Evolutionary conservation across 2,888 invertebrate genomes (phyloP).

Genomic region (Trissolcus brochymenae): DNA sequence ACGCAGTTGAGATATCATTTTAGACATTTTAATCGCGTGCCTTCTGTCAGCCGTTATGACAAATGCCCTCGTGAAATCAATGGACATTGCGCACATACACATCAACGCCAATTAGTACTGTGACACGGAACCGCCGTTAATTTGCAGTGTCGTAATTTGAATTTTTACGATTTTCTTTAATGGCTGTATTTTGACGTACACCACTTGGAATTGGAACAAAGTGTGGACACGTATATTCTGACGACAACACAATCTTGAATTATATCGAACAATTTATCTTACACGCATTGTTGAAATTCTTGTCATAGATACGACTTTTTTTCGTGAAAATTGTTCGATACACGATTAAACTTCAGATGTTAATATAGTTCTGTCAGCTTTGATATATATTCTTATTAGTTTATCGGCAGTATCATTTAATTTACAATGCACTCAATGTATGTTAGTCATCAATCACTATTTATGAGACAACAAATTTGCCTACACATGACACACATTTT

Average conservation of each 20-base stretch:
- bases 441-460: conserved; percentile 30
- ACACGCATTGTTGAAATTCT: no score
- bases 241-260: no score
- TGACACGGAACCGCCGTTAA: background rate
- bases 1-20: conserved; percentile 37
- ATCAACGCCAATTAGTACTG: conserved; percentile 44
- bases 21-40: conserved; percentile 52
- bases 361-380: conserved; percentile 17
- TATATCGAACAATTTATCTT: no score
- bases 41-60: conserved; percentile 42
- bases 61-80: conserved; percentile 44
- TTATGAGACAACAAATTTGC: conserved; percentile 1
- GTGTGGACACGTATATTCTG: no score
- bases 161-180: no score
- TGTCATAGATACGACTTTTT: no score
- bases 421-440: conserved; percentile 11
- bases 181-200: no score
- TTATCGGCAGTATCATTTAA: conserved; percentile 21
- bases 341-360: no score
- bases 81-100: conserved; percentile 43
- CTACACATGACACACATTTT: no score
- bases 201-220: no score
- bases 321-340: no score
- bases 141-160: no score
- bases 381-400: conserved; percentile 29